phyloP scores from a whole-genome alignment of 2,113 vertebrate species.

The Channa maculata region DNA sequence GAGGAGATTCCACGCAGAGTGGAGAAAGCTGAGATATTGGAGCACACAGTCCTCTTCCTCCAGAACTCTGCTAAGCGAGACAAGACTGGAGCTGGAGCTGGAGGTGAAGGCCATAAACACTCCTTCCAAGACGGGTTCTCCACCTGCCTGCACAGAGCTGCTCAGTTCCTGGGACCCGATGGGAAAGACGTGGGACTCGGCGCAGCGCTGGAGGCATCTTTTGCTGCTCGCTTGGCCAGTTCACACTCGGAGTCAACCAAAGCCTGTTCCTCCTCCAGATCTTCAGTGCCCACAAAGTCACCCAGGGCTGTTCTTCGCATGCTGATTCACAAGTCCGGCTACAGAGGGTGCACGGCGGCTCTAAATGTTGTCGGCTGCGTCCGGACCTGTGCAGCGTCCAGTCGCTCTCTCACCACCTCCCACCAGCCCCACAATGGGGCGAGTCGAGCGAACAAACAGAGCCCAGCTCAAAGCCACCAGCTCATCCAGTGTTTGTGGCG shows the following conservation, averaged over 20 bases:
- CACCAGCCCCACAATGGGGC: conserved; percentile 2
- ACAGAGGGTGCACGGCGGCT: neutral
- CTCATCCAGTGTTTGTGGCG: conserved; percentile 62
- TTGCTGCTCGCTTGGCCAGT: conserved; percentile 1
- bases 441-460: conserved; percentile 20
- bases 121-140: conserved; percentile 77
- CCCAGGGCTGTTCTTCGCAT: conserved; percentile 1
- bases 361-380: neutral
- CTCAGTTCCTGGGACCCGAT: conserved; percentile 71
- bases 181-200: conserved; percentile 54
- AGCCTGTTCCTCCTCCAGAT: neutral
- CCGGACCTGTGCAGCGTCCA: neutral
- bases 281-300: conserved; percentile 25
- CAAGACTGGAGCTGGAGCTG: conserved; percentile 1
- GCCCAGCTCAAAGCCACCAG: conserved; percentile 18
- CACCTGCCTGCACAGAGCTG: conserved; percentile 70
- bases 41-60: conserved; percentile 80
- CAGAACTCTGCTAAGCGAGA: conserved; percentile 29
- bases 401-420: neutral
- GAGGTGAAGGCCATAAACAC: conserved; percentile 16
- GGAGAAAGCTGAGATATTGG: conserved; percentile 88
- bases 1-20: conserved; percentile 79
- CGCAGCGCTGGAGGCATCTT: conserved; percentile 24
- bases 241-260: neutral
- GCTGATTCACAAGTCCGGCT: conserved; percentile 30